Evolutionary conservation across 2,113 vertebrate species (phyloP).

Genomic region (Rhea pennata): DNA sequence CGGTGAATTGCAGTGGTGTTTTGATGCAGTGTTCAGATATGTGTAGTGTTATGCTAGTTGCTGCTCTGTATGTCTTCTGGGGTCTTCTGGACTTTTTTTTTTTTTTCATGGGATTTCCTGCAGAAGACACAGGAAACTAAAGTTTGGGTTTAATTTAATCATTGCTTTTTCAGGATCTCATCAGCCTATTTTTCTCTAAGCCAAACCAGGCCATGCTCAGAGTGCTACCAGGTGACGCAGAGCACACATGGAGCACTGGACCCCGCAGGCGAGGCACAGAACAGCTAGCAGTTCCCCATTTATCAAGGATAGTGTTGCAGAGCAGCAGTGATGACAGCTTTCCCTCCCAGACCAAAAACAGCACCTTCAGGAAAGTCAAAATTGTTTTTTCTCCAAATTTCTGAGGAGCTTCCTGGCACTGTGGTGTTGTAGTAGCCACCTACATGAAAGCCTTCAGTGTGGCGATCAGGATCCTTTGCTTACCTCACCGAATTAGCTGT

Average conservation of each 20-base stretch:
- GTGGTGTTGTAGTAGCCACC: neutral
- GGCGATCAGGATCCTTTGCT: neutral
- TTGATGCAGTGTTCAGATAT: neutral
- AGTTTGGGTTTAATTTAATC: neutral
- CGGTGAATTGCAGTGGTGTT: neutral
- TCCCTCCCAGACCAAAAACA: neutral
- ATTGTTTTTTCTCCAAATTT: neutral
- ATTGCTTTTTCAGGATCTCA: neutral
- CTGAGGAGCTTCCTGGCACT: neutral
- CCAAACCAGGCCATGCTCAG: too few relatives aligned
- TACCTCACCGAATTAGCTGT: neutral
- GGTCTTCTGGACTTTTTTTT: neutral
- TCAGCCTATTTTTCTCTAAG: too few relatives aligned
- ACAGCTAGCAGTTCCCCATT: too few relatives aligned
- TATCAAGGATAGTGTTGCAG: too few relatives aligned
- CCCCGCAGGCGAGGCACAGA: too few relatives aligned
- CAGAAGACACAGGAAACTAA: neutral
- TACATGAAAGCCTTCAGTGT: rapidly evolving
- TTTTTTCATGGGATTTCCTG: neutral
- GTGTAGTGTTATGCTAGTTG: neutral
- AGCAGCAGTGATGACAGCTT: too few relatives aligned
- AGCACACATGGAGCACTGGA: too few relatives aligned
- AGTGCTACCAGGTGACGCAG: too few relatives aligned
- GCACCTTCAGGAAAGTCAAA: neutral
- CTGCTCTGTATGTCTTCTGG: neutral